Base-by-base conservation (phyloP, 1,140 invertebrate species). In the Amphibalanus amphitrite region DNA sequence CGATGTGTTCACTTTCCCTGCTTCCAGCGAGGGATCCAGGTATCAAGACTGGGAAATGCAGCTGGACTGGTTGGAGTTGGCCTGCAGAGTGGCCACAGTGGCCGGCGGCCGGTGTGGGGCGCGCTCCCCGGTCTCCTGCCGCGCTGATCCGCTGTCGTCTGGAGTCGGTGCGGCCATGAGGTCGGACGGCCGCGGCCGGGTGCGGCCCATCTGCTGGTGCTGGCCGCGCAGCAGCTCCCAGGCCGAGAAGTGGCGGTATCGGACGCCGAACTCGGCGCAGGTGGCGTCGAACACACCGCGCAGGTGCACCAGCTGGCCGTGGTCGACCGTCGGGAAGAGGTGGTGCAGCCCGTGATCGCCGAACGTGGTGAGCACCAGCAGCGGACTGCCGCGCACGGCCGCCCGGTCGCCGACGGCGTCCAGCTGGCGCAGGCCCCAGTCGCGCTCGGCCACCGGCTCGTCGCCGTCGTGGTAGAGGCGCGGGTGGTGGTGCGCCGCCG, bases 391-490 rank as follows among this genome's bases (percentile, higher is more conserved):
- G 29, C 86, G 87, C n/a, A 91, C 82, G 67, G 90, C 86, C n/a
- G 67, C 33, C 47, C 89, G 84, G 75, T 90, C 90, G 73, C 87
- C 84, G 0, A 89, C 85, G 0, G 90, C 85, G 79, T 91, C 88
- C 69, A 92, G 74, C 81, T 91, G 87, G 75, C 86, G 83, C 28
- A 91, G 79, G 6, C 89, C 90, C 90, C 90, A 93, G 77, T 93
- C 90, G 15, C 84, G 78, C 74, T 85, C 83, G 67, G 83, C 77
- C 40, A 84, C 85, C 71, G 74, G 71, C 40, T 69, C 79, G 78
- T 93, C 90, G 4, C 90, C 90, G 77, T 92, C 90, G 75, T 92
- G 90, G 78, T 90, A 91, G 70, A 90, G 87, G 40, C 90, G 84
- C 0, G 90, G 89, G 69, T 78, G 77, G 68, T 92, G 90, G 83